These are phyloP conservation scores for Hydropotes inermis DNA, from an alignment of 2,113 vertebrate species.

Conservation along the genomic window DNA sequence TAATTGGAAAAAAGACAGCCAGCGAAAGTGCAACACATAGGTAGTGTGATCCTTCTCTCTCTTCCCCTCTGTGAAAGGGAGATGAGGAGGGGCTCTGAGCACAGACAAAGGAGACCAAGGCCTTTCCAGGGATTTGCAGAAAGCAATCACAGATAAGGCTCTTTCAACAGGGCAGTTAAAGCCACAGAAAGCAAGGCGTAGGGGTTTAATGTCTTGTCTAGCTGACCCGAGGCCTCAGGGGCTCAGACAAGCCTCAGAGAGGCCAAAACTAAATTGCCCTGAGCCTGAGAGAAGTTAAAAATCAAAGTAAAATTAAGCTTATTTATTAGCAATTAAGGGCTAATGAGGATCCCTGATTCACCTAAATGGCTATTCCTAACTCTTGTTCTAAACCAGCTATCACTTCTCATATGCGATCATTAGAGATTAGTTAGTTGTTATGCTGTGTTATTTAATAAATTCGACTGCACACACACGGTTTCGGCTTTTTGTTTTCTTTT, in stretches of 20 bases:
- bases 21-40: fast-evolving
- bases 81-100: neutral
- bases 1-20: slow-evolving; percentile 48
- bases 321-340: slow-evolving; percentile 49
- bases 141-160: slow-evolving; percentile 73
- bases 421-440: neutral
- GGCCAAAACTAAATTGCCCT: slow-evolving; percentile 43
- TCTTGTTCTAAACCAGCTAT: slow-evolving; percentile 53
- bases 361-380: slow-evolving; percentile 54
- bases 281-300: neutral
- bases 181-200: neutral
- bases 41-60: neutral
- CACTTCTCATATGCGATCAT: neutral
- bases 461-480: neutral
- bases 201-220: neutral
- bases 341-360: slow-evolving; percentile 46
- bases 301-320: slow-evolving; percentile 53
- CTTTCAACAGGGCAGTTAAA: slow-evolving; percentile 14
- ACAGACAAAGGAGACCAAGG: slow-evolving; percentile 57
- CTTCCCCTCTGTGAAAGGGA: neutral
- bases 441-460: neutral
- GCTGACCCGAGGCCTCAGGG: slow-evolving; percentile 27
- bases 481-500: neutral
- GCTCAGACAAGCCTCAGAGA: neutral
- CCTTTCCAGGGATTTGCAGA: slow-evolving; percentile 61